Conservation (phyloP, 2,797 vertebrate species). For the Hypotaenidia okinawae region DNA sequence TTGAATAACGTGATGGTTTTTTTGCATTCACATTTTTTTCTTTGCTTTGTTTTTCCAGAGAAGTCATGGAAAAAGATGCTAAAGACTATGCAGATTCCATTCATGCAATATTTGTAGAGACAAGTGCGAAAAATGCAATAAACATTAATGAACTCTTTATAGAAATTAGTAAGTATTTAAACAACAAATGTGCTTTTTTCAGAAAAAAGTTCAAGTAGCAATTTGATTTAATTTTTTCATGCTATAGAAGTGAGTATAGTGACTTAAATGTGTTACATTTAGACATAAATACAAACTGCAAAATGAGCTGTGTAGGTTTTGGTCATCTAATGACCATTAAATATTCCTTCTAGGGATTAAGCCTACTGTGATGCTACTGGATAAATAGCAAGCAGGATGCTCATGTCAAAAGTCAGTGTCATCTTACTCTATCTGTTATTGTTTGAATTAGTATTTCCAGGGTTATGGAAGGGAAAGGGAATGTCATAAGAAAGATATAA, state of each 20-base stretch:
- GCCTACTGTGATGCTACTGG: background rate
- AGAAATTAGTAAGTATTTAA: conserved; percentile 96
- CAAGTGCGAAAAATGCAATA: conserved; percentile 97
- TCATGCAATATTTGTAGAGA: conserved; percentile 97
- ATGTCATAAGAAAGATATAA: background rate
- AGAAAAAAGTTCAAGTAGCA: background rate
- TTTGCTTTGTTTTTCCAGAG: conserved; percentile 82
- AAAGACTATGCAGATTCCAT: conserved; percentile 99
- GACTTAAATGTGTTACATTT: background rate
- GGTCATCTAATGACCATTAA: background rate
- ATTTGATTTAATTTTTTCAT: background rate
- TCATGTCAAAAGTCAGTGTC: background rate
- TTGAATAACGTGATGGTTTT: background rate
- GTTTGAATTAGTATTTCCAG: background rate
- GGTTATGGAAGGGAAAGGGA: background rate
- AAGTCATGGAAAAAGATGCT: conserved; percentile 95
- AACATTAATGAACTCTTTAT: conserved; percentile 99
- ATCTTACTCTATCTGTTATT: background rate
- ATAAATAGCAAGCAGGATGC: background rate
- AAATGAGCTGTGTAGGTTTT: background rate
- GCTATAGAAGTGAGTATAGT: background rate
- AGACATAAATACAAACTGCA: background rate
- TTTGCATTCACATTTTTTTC: conserved; percentile 38
- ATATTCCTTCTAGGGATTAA: background rate
- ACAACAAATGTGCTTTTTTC: background rate